Evolutionary conservation across 2,797 vertebrate species (phyloP), one percentile per base, ranked within the genome.

Genomic region (Ispidina picta): DNA sequence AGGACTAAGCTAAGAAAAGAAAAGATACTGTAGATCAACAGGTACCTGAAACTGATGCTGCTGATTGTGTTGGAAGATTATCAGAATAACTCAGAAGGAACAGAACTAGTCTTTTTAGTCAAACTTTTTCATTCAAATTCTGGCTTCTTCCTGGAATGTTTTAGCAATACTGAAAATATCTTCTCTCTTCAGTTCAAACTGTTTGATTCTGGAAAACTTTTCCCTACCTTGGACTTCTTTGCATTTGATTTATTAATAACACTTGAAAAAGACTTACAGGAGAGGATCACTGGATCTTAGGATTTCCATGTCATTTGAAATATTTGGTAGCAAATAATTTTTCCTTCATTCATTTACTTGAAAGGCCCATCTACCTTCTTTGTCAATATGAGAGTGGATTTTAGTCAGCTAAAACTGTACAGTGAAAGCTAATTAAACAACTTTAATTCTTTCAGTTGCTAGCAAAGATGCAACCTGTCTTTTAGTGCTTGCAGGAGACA

Each of bases 1-100:
- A 92, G 77, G 39, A 65, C 43, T 65, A 49, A 69, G 26, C n/a
- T 89, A 81, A 93, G 83, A 94, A 95, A 89, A 63, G 31, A 76
- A 94, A 25, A 88, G 75, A 93, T 77, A 49, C 33, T 35, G 23
- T 33, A 78, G 43, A 73, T 18, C 63, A 59, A 48, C 48, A 23
- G n/a, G 41, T 54, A 43, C 78, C 64, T 77, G 55, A 91, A 84
- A 80, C 33, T 71, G 37, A 55, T 91, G 80, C 28, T 64, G 95
- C 89, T 96, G 31, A 15, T 15, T 83, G 64, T 59, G 58, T 58
- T 83, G 69, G 59, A 72, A 88, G 62, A 39, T 11, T 29, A 92
- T 52, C 26, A 58, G 44, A 92, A 60, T 75, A 86, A 70, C 21
- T 26, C 16, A n/a, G 19, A 7, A 83, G 25, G 35, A 83, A 35